Evolutionary conservation across 2,888 invertebrate genomes (phyloP).

Genomic region (Luperina nickerlii): DNA sequence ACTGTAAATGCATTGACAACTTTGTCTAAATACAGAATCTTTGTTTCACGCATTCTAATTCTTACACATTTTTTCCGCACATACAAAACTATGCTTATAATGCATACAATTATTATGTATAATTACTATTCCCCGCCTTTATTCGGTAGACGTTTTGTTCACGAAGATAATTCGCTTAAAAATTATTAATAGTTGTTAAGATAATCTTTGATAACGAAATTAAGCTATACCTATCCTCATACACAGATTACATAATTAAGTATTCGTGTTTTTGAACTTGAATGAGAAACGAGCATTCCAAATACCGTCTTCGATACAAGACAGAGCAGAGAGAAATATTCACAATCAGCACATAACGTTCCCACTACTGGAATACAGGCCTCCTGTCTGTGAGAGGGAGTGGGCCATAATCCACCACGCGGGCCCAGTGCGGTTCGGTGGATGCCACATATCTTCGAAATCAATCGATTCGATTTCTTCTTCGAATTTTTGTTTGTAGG

Average conservation of each 20-base stretch:
- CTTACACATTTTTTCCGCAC: constrained; percentile 77
- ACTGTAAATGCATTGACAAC: constrained; percentile 11
- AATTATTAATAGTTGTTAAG: constrained; percentile 63
- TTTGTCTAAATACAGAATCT: constrained; percentile 65
- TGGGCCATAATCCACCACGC: not conserved
- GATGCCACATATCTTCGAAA: not conserved
- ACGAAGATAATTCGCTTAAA: constrained; percentile 64
- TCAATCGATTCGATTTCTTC: no score
- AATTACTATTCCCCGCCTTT: constrained; percentile 74
- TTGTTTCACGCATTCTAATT: constrained; percentile 83
- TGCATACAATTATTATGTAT: constrained; percentile 75
- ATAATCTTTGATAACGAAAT: constrained; percentile 54
- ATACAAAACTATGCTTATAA: constrained; percentile 81
- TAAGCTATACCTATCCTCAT: constrained; percentile 48
- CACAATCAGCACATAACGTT: no score
- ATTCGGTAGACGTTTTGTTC: constrained; percentile 78
- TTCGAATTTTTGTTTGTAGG: not conserved
- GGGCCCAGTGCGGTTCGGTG: not conserved
- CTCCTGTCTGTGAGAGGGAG: not conserved
- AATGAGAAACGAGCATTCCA: not conserved
- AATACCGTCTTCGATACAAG: not conserved
- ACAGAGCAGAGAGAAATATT: not conserved
- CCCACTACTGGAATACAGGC: not conserved
- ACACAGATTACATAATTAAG: constrained; percentile 9
- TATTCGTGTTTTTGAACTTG: not conserved